These are phyloP conservation scores for Upupa epops DNA, from an alignment of 2,113 vertebrate genomes.

Conservation along the genomic window DNA sequence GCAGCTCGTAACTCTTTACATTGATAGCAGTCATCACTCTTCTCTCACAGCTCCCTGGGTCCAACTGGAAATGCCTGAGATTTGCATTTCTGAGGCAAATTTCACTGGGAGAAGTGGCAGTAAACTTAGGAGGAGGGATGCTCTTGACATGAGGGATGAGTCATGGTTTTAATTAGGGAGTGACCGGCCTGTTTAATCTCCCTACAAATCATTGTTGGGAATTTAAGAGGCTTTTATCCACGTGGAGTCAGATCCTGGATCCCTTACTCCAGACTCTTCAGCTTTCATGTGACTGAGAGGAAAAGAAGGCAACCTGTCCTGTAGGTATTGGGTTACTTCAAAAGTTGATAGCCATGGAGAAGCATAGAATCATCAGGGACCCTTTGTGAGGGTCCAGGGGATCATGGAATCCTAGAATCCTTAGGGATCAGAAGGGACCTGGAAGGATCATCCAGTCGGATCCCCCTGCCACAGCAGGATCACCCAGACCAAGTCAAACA, in stretches of 20 bases:
- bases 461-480: too few species aligned
- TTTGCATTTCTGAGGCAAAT: slow-evolving; percentile 41
- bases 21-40: slow-evolving; percentile 43
- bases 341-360: background rate
- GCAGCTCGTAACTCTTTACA: slow-evolving; percentile 58
- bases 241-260: background rate
- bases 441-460: too few species aligned
- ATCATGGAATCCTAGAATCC: too few species aligned
- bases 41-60: slow-evolving; percentile 6
- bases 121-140: slow-evolving; percentile 20
- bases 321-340: background rate
- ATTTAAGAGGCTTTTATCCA: background rate
- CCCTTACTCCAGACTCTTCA: background rate
- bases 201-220: background rate
- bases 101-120: background rate
- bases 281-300: background rate
- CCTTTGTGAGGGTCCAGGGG: too few species aligned
- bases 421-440: too few species aligned
- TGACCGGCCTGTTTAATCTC: background rate
- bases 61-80: slow-evolving; percentile 37
- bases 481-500: too few species aligned
- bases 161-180: background rate
- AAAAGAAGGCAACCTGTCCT: background rate
- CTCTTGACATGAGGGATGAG: background rate
- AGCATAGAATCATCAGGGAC: too few species aligned